Evolutionary conservation across 2,888 invertebrate genomes (phyloP), one percentile per base, ranked within the genome.

Genomic region (Eupithecia subfuscata): DNA sequence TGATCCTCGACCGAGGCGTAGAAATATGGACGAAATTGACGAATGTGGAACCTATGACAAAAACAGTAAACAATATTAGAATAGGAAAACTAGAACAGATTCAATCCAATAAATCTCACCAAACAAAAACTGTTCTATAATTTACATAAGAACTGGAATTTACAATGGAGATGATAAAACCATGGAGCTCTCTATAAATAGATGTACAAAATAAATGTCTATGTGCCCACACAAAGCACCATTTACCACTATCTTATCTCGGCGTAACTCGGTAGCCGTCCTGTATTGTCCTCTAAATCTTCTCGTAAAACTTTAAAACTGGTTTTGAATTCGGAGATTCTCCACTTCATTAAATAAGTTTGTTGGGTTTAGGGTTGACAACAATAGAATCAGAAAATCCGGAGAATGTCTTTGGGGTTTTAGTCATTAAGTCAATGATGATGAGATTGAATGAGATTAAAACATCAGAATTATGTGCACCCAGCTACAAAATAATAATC

Each of bases 231-330:
- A 89, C 89, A 88, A 90, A 89, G 86, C 84, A 85, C 85, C 85
- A 84, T 88, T 90, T 89, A 87, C 86, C 84, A 85, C 84, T 87
- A 90, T 89, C 90, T 89, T 88, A 90, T 90, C 91, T 88, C 76
- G 37, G 74, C 86, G 91, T 91, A 91, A 86, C 88, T 82, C 89
- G 84, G 91, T 83, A 91, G 91, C 87, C 80, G 80, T 82, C 84
- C 84, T 81, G 82, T 84, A 87, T 84, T 88, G 90, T 90, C 87
- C 88, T 88, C 88, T 86, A 88, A 88, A 87, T 86, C 86, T 87
- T 82, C 82, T 86, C 86, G 86, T 89, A 87, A 90, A 89, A 89
- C 88, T 56, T 22, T 86, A 86, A 89, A 90, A 88, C 87, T 73
- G 82, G 85, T 85, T 86, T 81, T 83, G 84, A 84, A 84, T 82